Conservation (phyloP, 2,888 invertebrate species). For the Drosophila vallismaia region DNA sequence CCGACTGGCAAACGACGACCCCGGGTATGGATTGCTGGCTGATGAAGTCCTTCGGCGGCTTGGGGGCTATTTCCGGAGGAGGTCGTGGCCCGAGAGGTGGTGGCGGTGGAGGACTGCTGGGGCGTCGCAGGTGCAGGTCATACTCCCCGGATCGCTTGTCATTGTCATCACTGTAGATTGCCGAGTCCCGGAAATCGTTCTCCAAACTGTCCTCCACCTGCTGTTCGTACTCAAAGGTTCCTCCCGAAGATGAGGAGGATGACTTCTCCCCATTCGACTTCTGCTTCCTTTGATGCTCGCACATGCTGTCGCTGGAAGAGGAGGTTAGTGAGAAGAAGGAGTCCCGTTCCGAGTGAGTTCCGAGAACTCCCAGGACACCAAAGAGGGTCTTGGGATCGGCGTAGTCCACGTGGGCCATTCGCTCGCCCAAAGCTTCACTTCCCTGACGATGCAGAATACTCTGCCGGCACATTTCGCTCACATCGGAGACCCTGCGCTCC, state of each 20-base stretch:
- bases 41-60: constrained; percentile 60
- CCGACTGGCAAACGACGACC: constrained; percentile 76
- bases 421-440: constrained; percentile 92
- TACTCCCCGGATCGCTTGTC: constrained; percentile 76
- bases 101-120: constrained; percentile 75
- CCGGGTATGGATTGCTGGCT: constrained; percentile 41
- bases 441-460: constrained; percentile 89
- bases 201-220: constrained; percentile 89
- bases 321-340: constrained; percentile 84
- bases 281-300: constrained; percentile 72
- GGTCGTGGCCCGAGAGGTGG: constrained; percentile 60
- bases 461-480: constrained; percentile 82
- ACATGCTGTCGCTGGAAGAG: constrained; percentile 83
- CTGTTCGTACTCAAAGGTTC: constrained; percentile 90
- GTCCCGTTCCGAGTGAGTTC: constrained; percentile 79
- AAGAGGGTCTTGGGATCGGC: constrained; percentile 90
- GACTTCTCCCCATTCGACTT: constrained; percentile 39
- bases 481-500: constrained; percentile 82
- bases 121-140: constrained; percentile 64
- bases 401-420: constrained; percentile 94
- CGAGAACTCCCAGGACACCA: constrained; percentile 52
- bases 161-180: constrained; percentile 90
- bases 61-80: constrained; percentile 69
- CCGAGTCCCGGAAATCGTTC: constrained; percentile 91
- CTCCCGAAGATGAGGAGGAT: neutral